Percentiles rank a stretch among this genome's conserved stretches.
Evolutionary conservation across 2,113 vertebrate species (phyloP).

Genomic region (Callipepla californica): DNA sequence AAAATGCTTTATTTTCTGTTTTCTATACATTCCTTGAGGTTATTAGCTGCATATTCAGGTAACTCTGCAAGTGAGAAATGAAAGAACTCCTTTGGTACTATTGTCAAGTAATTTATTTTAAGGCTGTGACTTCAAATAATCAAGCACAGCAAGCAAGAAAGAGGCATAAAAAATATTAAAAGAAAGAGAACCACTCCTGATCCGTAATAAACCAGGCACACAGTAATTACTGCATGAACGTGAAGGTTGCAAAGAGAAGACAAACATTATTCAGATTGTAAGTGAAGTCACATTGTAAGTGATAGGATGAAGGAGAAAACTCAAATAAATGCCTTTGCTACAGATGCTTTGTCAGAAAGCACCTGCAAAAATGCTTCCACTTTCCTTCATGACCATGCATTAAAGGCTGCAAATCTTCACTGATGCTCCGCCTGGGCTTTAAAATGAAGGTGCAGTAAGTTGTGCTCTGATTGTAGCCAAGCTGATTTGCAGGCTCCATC

Average conservation of each 20-base stretch:
- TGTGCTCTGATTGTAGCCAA: not conserved
- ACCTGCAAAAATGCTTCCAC: not conserved
- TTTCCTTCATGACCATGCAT: fast-evolving
- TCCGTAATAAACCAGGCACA: not conserved
- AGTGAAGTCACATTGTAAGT: not conserved
- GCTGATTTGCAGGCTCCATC: not conserved
- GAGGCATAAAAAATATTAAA: not conserved
- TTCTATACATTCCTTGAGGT: not conserved
- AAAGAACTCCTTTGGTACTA: not conserved
- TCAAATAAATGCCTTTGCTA: not conserved
- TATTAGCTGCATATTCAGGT: slow-evolving; percentile 21
- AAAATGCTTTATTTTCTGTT: not conserved
- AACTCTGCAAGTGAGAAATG: not conserved
- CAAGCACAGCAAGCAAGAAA: not conserved
- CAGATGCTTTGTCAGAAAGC: not conserved
- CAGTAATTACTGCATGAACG: not conserved
- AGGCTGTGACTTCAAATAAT: slow-evolving; percentile 13
- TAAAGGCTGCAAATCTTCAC: not conserved
- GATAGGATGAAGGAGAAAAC: not conserved
- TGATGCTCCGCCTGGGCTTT: not conserved
- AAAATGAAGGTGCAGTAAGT: not conserved
- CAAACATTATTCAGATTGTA: not conserved
- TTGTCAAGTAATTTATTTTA: slow-evolving; percentile 18
- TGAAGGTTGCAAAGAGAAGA: not conserved
- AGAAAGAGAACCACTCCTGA: not conserved